These are phyloP conservation scores for Tychaedon coryphoeus DNA, from an alignment of 2,113 vertebrate species.

Conservation along the genomic window DNA sequence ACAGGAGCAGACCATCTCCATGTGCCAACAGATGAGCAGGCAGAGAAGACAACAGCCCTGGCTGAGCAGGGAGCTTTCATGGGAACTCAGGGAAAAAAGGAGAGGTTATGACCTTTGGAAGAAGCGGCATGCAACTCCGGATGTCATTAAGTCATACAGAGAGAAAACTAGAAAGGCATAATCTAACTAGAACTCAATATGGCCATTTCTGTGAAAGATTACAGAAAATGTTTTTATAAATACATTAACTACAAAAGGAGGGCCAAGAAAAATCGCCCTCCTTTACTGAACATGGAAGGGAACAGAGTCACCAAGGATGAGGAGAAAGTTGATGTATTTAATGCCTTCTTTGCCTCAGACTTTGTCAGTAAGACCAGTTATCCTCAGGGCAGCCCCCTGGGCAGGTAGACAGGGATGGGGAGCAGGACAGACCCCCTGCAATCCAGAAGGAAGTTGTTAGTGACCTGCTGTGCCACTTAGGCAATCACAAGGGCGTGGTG, in stretches of 20 bases:
- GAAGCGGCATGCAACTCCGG: neutral
- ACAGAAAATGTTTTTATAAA: neutral
- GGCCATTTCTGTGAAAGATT: neutral
- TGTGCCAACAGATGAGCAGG: neutral
- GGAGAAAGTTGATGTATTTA: neutral
- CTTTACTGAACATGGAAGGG: neutral
- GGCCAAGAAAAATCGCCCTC: neutral
- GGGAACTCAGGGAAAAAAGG: neutral
- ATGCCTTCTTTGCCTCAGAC: neutral
- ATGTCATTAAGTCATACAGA: neutral
- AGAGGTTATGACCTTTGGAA: neutral
- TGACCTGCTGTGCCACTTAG: too few relatives aligned
- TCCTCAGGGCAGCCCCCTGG: neutral
- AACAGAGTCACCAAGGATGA: neutral
- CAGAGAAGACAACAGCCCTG: neutral
- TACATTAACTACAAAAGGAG: neutral
- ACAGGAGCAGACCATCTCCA: neutral
- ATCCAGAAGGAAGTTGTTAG: neutral
- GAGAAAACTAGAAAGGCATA: neutral
- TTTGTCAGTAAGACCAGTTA: neutral
- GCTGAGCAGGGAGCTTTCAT: neutral
- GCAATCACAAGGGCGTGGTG: too few relatives aligned
- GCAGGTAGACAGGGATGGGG: neutral
- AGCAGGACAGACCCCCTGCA: neutral
- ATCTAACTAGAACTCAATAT: neutral